Base-by-base conservation (phyloP, 1,140 invertebrate genomes). In the Drosophila littoralis region DNA sequence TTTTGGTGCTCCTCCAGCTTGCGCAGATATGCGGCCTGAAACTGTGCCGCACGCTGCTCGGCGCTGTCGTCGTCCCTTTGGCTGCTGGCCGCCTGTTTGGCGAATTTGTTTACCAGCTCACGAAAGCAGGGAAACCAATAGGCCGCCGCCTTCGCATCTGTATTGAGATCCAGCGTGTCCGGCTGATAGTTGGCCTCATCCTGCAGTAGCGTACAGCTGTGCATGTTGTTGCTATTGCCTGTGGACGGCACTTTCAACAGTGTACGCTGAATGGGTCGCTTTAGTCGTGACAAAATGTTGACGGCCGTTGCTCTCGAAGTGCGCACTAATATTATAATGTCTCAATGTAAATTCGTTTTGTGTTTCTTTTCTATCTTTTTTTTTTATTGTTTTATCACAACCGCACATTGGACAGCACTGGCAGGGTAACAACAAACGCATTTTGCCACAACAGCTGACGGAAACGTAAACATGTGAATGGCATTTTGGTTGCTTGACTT, bases 111-210 rank as follows among this genome's bases (percentile, higher is more conserved):
- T 9, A 96, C 94, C 50, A 97, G 95, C 78, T 97, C 95, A 91
- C 97, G 95, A 90, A 99, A 97, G 91, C 97, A 98, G 58, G 95
- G 93, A 50, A 99, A 93, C 98, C 98, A 99, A 93, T 99, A 99
- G 74, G 96, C 95, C 80, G 97, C 94, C 15, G 98, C 98, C 92
- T 97, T 96, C 74, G 94, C 93, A 93, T 99, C 97, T 82, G 95
- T 94, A 51, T 96, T 95, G 10, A 99, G 94, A 93, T 99, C 97
- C 57, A 98, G 95, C 15, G 97, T 97, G 92, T 99, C 98, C 13
- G 98, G 97, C 91, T 95, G 94, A 93, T 99, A 99, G 82, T 93
- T 70, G 7, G 78, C 65, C 28, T 91, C 92, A 88, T 94, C 90
- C 69, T 92, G 79, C 54, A 94, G 81, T 59, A 94, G 80, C 15